phyloP scores from a whole-genome alignment of 2,113 vertebrate species.

The Mesitornis unicolor region DNA sequence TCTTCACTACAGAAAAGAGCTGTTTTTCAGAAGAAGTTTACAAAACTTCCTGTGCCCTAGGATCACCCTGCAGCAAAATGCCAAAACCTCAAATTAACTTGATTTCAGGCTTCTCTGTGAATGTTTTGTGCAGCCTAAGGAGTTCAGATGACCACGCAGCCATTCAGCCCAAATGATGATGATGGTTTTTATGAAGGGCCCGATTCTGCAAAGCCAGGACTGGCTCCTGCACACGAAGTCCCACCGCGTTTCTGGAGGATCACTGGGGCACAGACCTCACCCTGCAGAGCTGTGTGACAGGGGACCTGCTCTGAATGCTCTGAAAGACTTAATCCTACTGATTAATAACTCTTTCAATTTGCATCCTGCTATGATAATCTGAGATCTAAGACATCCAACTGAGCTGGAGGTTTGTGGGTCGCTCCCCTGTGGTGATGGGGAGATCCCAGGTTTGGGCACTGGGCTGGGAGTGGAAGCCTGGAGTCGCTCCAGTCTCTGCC shows the following conservation, averaged over 20 bases:
- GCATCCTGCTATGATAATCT: background rate
- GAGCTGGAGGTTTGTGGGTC: background rate
- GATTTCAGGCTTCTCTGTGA: background rate
- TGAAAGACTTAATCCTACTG: background rate
- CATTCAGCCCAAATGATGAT: background rate
- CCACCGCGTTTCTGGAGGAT: background rate
- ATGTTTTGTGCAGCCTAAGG: background rate
- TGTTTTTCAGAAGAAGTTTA: background rate
- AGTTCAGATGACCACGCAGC: background rate
- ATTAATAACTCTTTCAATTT: background rate
- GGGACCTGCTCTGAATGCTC: background rate
- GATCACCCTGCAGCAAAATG: background rate
- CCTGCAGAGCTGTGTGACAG: background rate
- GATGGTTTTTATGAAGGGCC: background rate
- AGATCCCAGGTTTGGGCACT: background rate
- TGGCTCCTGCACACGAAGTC: background rate
- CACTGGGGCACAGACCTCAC: rapidly evolving
- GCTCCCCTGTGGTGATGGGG: background rate
- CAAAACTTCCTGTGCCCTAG: background rate
- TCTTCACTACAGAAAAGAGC: background rate
- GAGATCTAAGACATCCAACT: background rate
- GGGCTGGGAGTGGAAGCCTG: background rate
- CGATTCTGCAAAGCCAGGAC: background rate
- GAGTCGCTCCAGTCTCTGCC: background rate
- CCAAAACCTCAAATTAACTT: background rate